Conservation (phyloP, 2,888 invertebrate species). For the Scrobipalpa costella region DNA sequence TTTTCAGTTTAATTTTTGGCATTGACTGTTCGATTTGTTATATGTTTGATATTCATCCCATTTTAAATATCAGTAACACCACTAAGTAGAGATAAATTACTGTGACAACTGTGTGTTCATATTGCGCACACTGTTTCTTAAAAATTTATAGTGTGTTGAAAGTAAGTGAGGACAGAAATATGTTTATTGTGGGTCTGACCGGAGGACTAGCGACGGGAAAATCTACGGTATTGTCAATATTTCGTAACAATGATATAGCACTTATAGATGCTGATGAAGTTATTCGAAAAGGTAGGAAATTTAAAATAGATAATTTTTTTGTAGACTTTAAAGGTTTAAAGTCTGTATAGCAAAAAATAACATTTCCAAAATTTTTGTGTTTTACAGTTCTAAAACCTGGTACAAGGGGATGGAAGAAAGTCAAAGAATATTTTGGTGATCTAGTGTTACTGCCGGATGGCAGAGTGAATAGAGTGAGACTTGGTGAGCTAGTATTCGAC, state of each 20-base stretch:
- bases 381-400: slow-evolving; percentile 88
- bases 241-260: slow-evolving; percentile 85
- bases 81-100: too few relatives aligned
- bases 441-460: slow-evolving; percentile 84
- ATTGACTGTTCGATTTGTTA: too few relatives aligned
- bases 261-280: slow-evolving; percentile 91
- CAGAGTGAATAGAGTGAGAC: slow-evolving; percentile 84
- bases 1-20: too few relatives aligned
- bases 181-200: slow-evolving; percentile 93
- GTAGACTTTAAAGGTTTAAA: too few relatives aligned
- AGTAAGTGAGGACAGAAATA: slow-evolving; percentile 47
- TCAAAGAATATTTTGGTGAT: slow-evolving; percentile 85
- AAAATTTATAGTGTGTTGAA: too few relatives aligned
- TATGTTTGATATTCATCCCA: too few relatives aligned
- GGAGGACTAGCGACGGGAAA: slow-evolving; percentile 93
- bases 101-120: too few relatives aligned
- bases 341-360: not conserved
- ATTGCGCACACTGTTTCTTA: too few relatives aligned
- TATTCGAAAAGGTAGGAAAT: slow-evolving; percentile 87
- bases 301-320: not conserved
- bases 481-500: slow-evolving; percentile 88
- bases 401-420: slow-evolving; percentile 86
- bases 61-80: too few relatives aligned
- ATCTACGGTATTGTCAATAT: slow-evolving; percentile 87
- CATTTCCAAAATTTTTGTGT: not conserved